phyloP scores from a whole-genome alignment of 2,113 vertebrate genomes.

The Hemicordylus capensis region DNA sequence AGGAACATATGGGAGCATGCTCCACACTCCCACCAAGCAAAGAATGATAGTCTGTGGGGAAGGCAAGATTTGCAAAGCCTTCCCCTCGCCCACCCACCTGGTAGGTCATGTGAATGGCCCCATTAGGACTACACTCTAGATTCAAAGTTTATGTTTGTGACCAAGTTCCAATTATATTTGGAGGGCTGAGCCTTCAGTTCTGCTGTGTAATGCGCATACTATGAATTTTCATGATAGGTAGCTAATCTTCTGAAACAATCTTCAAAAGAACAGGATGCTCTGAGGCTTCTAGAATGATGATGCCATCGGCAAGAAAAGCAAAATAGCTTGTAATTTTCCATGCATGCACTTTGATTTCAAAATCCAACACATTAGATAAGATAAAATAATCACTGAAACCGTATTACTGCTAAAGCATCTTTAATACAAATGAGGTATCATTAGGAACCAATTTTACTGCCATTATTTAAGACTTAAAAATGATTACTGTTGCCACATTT shows the following conservation, averaged over 20 bases:
- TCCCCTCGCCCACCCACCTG: too few relatives aligned
- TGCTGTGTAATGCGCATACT: not conserved
- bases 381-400: conserved; percentile 13
- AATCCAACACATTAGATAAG: not conserved
- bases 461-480: conserved; percentile 9
- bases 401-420: conserved; percentile 20
- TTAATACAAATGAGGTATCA: conserved; percentile 22
- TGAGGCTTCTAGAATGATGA: not conserved
- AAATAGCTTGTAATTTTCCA: not conserved
- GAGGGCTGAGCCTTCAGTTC: not conserved
- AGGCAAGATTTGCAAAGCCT: too few relatives aligned
- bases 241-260: not conserved
- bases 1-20: too few relatives aligned
- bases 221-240: not conserved
- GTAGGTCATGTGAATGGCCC: too few relatives aligned
- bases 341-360: not conserved
- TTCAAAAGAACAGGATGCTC: not conserved
- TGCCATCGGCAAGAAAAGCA: rapidly evolving
- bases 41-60: too few relatives aligned
- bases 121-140: not conserved
- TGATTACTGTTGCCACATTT: conserved; percentile 2
- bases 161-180: not conserved
- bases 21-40: too few relatives aligned
- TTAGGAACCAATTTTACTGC: conserved; percentile 31
- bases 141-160: not conserved